Base-by-base conservation (phyloP, 2,113 vertebrate genomes). In the Siphamia tubifer region DNA sequence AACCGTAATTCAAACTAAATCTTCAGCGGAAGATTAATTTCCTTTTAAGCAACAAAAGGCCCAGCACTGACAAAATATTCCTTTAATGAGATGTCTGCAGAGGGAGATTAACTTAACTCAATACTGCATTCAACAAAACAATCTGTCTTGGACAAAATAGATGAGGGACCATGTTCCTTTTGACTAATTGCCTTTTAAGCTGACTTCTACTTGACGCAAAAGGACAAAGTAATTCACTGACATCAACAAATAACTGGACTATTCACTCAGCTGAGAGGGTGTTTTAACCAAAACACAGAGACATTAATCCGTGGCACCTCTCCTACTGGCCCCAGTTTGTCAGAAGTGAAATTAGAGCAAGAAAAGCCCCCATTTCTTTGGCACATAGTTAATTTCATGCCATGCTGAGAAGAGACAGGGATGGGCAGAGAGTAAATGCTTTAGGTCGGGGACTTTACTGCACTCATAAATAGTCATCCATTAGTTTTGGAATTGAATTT, bases 391-490 rank as follows among this genome's bases (percentile, higher is more conserved):
- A 51, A 79, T 80, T 81, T 84, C 61, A 79, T 81, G 75, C 31
- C 79, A 53, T 25, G 36, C 65, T 71, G 73, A 65, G 36, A 81
- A 80, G 68, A 36, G 52, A 71, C 49, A 24, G 51, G 63, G 70
- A 38, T 24, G 67, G 49, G 54, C 45, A 21, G 62, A 30, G 70
- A 58, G 61, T 51, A 61, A 83, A 64, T 20, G 69, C 70, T 81
- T 73, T 17, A 69, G 77, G 71, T 74, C 9, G 57, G 51, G 53
- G 55, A 47, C 61, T 81, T 83, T 68, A 60, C 42, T 52, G 47
- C 62, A 11, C 58, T 83, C 70, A 49, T 86, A 78, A 89, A 91
- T 64, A 72, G 68, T 69, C 67, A 64, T 67, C 13, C 40, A 58
- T 84, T 83, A 54, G 74, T 65, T 76, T 42, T 51, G 24, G 52